These are phyloP conservation scores for Choristoneura fumiferana DNA, from an alignment of 1,140 invertebrate genomes.

Conservation along the genomic window DNA sequence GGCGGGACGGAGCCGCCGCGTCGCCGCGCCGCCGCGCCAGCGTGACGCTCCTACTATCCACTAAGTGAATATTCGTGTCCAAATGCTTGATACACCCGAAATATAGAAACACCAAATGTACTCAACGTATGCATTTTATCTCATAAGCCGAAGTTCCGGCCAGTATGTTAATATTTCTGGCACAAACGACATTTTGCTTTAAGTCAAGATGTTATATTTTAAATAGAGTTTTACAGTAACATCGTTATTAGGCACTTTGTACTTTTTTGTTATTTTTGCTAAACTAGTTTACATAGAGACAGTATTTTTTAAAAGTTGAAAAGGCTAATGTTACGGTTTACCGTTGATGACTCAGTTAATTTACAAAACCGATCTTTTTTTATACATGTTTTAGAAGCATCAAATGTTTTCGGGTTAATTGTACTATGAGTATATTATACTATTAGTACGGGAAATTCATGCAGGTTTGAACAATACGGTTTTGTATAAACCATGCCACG, in stretches of 20 bases:
- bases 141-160: conserved; percentile 64
- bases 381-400: neutral
- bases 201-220: conserved; percentile 43
- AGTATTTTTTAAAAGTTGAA: conserved; percentile 36
- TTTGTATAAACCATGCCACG: neutral
- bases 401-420: neutral
- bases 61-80: conserved; percentile 69
- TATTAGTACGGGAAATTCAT: too few species aligned
- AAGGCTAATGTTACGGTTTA: too few species aligned
- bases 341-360: neutral
- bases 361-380: conserved; percentile 26
- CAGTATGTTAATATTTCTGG: conserved; percentile 53
- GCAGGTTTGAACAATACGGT: neutral
- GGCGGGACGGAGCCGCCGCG: conserved; percentile 42
- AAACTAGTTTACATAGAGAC: conserved; percentile 49
- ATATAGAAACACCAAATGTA: conserved; percentile 69
- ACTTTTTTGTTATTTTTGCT: conserved; percentile 59
- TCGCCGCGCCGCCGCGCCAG: conserved; percentile 46
- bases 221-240: conserved; percentile 58
- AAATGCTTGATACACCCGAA: conserved; percentile 56
- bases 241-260: conserved; percentile 42
- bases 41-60: conserved; percentile 49
- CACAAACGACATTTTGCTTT: conserved; percentile 32
- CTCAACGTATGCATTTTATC: conserved; percentile 53
- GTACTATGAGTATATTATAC: too few species aligned